Evolutionary conservation across 2,797 vertebrate species (phyloP).

Genomic region (Sebastes ruberrimus): DNA sequence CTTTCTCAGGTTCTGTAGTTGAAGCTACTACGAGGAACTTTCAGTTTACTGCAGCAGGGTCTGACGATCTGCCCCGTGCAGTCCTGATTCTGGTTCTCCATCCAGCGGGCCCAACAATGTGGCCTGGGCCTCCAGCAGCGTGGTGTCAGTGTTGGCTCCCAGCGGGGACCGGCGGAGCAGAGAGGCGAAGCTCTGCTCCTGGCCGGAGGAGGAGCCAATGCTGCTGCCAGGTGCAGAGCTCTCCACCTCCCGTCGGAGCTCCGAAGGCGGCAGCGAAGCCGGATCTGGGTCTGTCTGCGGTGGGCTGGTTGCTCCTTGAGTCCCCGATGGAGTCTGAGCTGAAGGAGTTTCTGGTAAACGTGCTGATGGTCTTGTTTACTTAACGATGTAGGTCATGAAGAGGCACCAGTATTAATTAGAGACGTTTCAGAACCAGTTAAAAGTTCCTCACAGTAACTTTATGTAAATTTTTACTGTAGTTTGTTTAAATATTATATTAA

Average conservation of each 20-base stretch:
- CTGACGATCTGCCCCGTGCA: neutral
- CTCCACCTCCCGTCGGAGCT: too few species aligned
- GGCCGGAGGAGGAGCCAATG: too few species aligned
- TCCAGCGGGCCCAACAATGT: too few species aligned
- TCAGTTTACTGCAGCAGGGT: neutral
- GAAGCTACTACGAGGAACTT: fast-evolving
- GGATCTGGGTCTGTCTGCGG: fast-evolving
- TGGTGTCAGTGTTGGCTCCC: too few species aligned
- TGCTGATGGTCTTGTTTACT: neutral
- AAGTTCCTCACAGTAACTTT: neutral
- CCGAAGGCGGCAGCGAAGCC: too few species aligned
- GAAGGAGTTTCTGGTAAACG: neutral
- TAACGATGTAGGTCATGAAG: fast-evolving
- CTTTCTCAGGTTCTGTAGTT: too few species aligned
- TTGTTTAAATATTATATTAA: neutral
- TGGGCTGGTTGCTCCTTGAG: fast-evolving
- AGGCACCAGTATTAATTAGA: neutral
- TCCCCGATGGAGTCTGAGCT: too few species aligned
- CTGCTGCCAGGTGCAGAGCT: too few species aligned
- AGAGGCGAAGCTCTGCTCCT: too few species aligned
- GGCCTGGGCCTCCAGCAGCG: too few species aligned
- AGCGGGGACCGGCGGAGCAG: too few species aligned
- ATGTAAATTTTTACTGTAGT: neutral
- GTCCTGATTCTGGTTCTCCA: neutral
- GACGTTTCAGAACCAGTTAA: neutral